A percentile compares a stretch with the other conserved stretches of the same genome.
phyloP scores from a whole-genome alignment of 2,113 vertebrate genomes.

The Reinhardtius hippoglossoides region DNA sequence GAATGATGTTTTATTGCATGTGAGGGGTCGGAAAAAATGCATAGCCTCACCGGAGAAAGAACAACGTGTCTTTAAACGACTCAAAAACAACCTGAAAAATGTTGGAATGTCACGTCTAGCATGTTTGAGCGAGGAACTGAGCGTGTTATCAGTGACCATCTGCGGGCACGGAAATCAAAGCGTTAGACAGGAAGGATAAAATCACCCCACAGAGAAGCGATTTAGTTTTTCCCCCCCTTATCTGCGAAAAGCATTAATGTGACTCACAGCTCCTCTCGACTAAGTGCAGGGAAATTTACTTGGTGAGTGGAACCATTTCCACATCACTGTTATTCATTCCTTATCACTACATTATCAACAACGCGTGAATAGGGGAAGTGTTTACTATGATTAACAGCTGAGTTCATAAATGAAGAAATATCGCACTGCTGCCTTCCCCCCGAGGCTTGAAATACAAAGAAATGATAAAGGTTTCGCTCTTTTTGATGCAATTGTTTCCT shows the following conservation, averaged over 20 bases:
- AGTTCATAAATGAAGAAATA: slow-evolving; percentile 46
- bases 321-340: slow-evolving; percentile 51
- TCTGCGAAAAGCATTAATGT: slow-evolving; percentile 32
- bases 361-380: slow-evolving; percentile 42
- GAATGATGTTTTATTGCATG: slow-evolving; percentile 3
- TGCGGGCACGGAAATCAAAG: slow-evolving; percentile 22
- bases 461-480: neutral
- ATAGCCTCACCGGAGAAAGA: neutral
- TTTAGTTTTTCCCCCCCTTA: slow-evolving; percentile 13
- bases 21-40: neutral
- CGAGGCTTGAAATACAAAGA: slow-evolving; percentile 13
- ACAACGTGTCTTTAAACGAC: neutral
- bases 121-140: slow-evolving; percentile 2
- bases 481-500: neutral
- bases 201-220: slow-evolving; percentile 23
- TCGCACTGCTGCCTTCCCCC: slow-evolving; percentile 19
- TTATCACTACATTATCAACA: slow-evolving; percentile 57
- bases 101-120: slow-evolving; percentile 2
- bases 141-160: slow-evolving; percentile 39
- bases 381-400: slow-evolving; percentile 55
- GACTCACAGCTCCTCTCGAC: slow-evolving; percentile 33
- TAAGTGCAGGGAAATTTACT: slow-evolving; percentile 14
- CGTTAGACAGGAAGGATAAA: slow-evolving; percentile 28
- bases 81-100: neutral
- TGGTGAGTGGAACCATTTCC: slow-evolving; percentile 26